Evolutionary conservation across 2,797 vertebrate genomes (phyloP), one percentile per base, ranked within the genome.

Genomic region (Taenioides sp.): DNA sequence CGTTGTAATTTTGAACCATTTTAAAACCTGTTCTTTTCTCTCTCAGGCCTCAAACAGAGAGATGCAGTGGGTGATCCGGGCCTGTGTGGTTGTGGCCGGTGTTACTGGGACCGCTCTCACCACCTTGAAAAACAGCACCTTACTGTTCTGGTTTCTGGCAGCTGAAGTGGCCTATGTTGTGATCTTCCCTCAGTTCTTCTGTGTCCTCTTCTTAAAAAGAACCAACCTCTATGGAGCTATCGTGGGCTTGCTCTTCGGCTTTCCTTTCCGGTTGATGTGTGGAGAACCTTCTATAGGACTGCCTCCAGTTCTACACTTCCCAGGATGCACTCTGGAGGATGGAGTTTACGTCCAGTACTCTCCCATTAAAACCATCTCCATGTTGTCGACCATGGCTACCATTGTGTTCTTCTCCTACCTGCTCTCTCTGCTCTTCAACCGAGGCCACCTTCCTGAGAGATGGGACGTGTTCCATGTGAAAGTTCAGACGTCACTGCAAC

Each of bases 171-270:
- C 93, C 34, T 94, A 95, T 0, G 84, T 91, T 0, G 69, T 95
- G 28, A 88, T 95, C 67, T 89, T 94, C 60, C 92, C 93, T 2
- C 95, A 95, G 78, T 84, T 95, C 25, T 88, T 92, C 66, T 95
- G 94, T 0, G 89, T 92, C 18, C 92, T 95, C 58, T 95, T 94
- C 10, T 55, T 86, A 75, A 75, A 68, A n/a, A 20, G 84, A 57
- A 93, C 92, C 0, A 95, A 95, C 54, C 85, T 80, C 2, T 95
- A 94, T 0, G 92, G 94, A 0, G 88, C 88, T 1, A 66, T 90
- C 0, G 67, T 83, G 75, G 88, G 88, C 62, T 88, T 86, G 18
- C 1, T 58, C 0, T 37, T 69, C 0, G 88, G 88, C 25, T 23
- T 85, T 49, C 10, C 85, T 64, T n/a, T 91, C 69, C 75, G 89